A percentile compares a stretch with the other conserved stretches of the same genome.
These are phyloP conservation scores for Hormaphis cornu DNA, from an alignment of 1,140 invertebrate species.

Conservation along the genomic window DNA sequence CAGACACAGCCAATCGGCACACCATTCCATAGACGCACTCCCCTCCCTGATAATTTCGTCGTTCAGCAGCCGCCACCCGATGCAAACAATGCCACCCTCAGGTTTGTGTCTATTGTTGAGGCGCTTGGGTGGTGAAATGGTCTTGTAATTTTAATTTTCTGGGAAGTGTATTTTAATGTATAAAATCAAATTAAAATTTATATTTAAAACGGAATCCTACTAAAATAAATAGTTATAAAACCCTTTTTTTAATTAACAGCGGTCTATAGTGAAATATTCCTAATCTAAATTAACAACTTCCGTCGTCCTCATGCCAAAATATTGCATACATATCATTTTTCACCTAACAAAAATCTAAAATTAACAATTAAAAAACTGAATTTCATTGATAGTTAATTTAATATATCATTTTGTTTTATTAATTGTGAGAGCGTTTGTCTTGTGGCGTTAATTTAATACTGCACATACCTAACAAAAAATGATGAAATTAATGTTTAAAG, in stretches of 20 bases:
- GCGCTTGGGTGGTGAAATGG: slow-evolving; percentile 29
- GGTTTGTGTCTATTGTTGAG: slow-evolving; percentile 27
- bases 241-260: background rate
- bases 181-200: background rate
- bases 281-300: slow-evolving; percentile 1
- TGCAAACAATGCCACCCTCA: slow-evolving; percentile 31
- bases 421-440: background rate
- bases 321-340: no score
- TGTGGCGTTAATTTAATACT: background rate
- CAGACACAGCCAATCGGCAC: slow-evolving; percentile 31
- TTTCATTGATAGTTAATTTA: background rate
- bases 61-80: slow-evolving; percentile 27
- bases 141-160: background rate
- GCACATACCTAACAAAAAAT: background rate
- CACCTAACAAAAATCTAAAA: no score
- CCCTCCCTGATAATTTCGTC: slow-evolving; percentile 25
- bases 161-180: background rate
- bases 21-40: slow-evolving; percentile 30
- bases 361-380: no score
- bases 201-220: background rate
- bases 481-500: background rate
- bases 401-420: background rate
- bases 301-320: no score
- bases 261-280: background rate
- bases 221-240: no score